Percentiles rank a stretch among this genome's conserved stretches.
Evolutionary conservation across 53 echinoderm and acorn worm species (phyloP).

Genomic region (Luidia sarsii): DNA sequence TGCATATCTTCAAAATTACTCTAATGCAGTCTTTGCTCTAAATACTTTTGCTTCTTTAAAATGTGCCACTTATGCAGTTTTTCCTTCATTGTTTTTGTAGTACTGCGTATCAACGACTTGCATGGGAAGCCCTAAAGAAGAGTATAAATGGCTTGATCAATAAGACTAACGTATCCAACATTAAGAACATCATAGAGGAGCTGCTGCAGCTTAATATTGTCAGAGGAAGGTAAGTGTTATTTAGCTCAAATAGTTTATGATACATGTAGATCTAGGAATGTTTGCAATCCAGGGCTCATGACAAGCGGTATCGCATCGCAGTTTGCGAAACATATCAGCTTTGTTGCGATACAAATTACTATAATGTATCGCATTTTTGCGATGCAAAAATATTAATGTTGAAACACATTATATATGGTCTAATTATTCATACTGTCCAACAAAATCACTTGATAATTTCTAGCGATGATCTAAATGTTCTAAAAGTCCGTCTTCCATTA

Average conservation of each 20-base stretch:
- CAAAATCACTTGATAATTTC: background rate
- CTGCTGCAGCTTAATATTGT: constrained; percentile 91
- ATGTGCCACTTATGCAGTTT: background rate
- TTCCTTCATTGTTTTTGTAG: constrained; percentile 33
- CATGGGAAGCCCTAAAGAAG: constrained; percentile 99
- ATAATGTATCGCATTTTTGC: too few species aligned
- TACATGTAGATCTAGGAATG: too few species aligned
- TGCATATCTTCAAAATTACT: too few species aligned
- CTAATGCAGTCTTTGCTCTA: too few species aligned
- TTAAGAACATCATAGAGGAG: constrained; percentile 77
- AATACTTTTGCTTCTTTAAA: too few species aligned
- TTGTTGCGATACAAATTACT: background rate
- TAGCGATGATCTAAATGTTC: too few species aligned
- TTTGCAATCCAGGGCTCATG: too few species aligned
- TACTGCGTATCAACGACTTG: constrained; percentile 87
- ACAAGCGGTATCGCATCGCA: background rate
- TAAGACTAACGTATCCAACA: constrained; percentile 94
- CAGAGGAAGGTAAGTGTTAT: constrained; percentile 86
- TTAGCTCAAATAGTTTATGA: too few species aligned
- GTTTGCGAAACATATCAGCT: background rate
- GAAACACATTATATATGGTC: too few species aligned
- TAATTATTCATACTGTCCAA: too few species aligned
- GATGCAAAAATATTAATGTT: too few species aligned
- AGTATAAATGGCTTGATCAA: constrained; percentile 98
- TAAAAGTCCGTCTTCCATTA: too few species aligned